Base-by-base conservation (phyloP, 1,140 invertebrate species). In the Aphaenogaster floridana region DNA sequence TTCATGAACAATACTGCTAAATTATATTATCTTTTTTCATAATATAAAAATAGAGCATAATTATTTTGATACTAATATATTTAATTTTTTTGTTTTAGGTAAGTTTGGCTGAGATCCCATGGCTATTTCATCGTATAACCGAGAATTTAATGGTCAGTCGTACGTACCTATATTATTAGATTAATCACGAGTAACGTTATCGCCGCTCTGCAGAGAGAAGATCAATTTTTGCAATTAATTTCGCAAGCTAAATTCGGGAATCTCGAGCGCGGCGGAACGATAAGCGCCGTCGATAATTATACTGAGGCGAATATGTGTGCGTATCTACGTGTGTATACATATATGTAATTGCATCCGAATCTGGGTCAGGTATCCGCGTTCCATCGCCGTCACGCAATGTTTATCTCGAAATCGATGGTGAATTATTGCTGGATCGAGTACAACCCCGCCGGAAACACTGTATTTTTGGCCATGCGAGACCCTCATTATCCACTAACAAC, bases 141-240 rank as follows among this genome's bases (percentile, higher is more conserved):
- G 39, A 6, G 17, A 59, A 74, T 39, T 71, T 50, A 52, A 13
- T 80, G 45, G n/a, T 36, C 78, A 68, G 34, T 48, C 52, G 15
- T 28, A 83, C 52, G 68, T 72, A 83, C 68, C 52, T 83, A 83
- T 61, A 63, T 80, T 81, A 81, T 84, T 84, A 50, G 54, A 76
- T 84, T 84, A 84, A 84, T 84, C 57, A 61, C n/a, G n/a, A 54
- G 54, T 74, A 84, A 76, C 54, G 69, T 84, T 84, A 84, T 76
- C 28, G 42, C 42, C 52, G 13, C 54, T 45, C 9, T 39, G 42
- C 54, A 39, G 21, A 61, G 42, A 21, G 13, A 72, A 57, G 80
- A 84, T 84, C 80, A 84, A 84, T 84, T 84, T 84, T 84, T 84
- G 80, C 80, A 84, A 84, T 84, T 84, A 84, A 84, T 84, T 76